phyloP scores from a whole-genome alignment of 2,888 invertebrate species.

The Stenchaetothrips biformis region DNA sequence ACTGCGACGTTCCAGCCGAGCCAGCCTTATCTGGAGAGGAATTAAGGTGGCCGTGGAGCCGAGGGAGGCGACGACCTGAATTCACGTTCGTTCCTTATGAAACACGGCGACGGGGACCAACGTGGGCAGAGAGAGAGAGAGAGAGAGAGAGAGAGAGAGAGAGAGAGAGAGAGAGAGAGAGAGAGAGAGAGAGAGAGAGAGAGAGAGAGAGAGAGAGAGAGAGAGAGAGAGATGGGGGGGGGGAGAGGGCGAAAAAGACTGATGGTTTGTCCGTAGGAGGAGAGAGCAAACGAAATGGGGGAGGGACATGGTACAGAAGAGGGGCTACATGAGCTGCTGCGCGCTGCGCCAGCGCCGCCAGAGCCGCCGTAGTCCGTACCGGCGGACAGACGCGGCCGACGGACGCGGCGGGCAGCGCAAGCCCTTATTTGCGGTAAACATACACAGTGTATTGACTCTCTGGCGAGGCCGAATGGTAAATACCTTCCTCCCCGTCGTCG shows the following conservation, averaged over 20 bases:
- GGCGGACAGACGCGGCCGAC: too few relatives aligned
- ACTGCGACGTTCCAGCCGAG: neutral
- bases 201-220: neutral
- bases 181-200: neutral
- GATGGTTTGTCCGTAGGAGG: neutral
- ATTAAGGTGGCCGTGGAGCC: neutral
- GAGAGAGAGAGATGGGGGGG: neutral
- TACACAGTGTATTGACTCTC: slow-evolving; percentile 20
- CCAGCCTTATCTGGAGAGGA: neutral
- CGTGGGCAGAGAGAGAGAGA: too few relatives aligned
- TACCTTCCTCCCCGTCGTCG: neutral
- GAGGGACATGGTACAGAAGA: too few relatives aligned
- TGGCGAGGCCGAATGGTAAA: neutral
- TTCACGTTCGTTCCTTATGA: too few relatives aligned
- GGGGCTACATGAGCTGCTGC: too few relatives aligned
- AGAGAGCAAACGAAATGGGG: neutral
- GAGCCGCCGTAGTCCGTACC: too few relatives aligned
- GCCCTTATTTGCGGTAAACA: slow-evolving; percentile 18
- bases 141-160: neutral
- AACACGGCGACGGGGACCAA: too few relatives aligned
- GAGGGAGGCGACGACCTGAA: too few relatives aligned
- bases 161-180: neutral
- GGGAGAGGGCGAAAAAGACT: neutral
- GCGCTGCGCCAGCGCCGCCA: too few relatives aligned
- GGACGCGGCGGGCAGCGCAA: neutral